Evolutionary conservation across 2,888 invertebrate genomes (phyloP), one percentile per base, ranked within the genome.

Genomic region (Cryptophagus acutangulus): DNA sequence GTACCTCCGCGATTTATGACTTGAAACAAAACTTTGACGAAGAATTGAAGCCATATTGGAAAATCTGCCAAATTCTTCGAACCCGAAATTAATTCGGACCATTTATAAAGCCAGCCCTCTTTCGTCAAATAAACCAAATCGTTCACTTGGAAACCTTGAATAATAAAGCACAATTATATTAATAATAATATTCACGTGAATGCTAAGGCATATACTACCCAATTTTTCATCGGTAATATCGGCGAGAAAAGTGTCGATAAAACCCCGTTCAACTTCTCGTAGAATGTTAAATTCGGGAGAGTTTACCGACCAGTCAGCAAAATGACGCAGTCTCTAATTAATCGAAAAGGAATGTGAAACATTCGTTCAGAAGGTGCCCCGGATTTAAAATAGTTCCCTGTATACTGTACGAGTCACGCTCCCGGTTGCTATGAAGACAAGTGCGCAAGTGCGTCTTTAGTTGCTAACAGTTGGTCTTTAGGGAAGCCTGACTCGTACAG

Each of bases 221-320:
- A 78, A 74, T 74, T 58, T 64, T 43, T 68, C 67, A 55, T 70
- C 64, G 36, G 74, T 74, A 52, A 78, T 65, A 40, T 76, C 78
- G 59, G 72, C 71, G 61, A 84, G 75, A 62, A 84, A 82, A 51
- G 81, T 76, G 40, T 82, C 79, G 40, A 82, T 75, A 59, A 84
- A 80, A 54, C 84, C 84, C 38, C 76, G 72, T 63, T 84, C 82
- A 45, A 84, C 81, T 66, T 85, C 84, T 45, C 80, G 72, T 41
- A 84, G 70, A 51, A 82, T 80, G 63, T 83, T 78, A 62, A 79
- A 84, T 65, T 85, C 84, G 14, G 82, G 76, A 24, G 82, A 82
- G 67, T 82, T 82, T 49, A 72, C 74, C 36, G 83, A 81, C 84
- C 84, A 85, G 65, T 84, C 84, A 31, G 84, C 82, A 63, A 84